Conservation (phyloP, 2,113 vertebrate genomes). For the Zapornia atra region DNA sequence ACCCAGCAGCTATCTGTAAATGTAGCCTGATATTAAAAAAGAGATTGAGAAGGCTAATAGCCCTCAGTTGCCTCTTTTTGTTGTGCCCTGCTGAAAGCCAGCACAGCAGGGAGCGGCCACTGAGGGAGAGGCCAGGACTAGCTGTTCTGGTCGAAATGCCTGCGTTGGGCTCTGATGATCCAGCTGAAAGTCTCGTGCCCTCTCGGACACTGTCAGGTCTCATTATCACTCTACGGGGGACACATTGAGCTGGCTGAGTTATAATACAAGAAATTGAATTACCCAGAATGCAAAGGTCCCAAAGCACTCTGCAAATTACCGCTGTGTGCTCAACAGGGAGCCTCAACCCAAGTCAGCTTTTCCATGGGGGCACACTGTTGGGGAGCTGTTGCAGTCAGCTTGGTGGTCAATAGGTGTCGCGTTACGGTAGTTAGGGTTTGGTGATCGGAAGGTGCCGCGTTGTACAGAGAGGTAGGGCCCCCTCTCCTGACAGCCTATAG, state of each 20-base stretch:
- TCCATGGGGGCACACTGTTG: not conserved
- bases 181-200: not conserved
- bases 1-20: not conserved
- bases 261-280: not conserved
- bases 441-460: too few relatives aligned
- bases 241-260: not conserved
- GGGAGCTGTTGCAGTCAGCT: too few relatives aligned
- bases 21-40: slow-evolving; percentile 10
- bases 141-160: not conserved
- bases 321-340: not conserved
- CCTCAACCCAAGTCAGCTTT: not conserved
- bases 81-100: not conserved
- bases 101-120: not conserved
- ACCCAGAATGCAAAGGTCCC: not conserved
- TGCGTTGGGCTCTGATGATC: not conserved
- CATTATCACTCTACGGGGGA: not conserved
- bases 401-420: too few relatives aligned
- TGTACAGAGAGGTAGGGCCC: too few relatives aligned
- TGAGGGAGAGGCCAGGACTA: not conserved
- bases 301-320: not conserved
- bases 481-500: too few relatives aligned
- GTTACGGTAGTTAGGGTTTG: too few relatives aligned
- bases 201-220: not conserved
- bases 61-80: not conserved
- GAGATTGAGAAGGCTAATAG: slow-evolving; percentile 33